Conservation (phyloP, 1,140 invertebrate genomes). For the Teleogryllus occipitalis region DNA sequence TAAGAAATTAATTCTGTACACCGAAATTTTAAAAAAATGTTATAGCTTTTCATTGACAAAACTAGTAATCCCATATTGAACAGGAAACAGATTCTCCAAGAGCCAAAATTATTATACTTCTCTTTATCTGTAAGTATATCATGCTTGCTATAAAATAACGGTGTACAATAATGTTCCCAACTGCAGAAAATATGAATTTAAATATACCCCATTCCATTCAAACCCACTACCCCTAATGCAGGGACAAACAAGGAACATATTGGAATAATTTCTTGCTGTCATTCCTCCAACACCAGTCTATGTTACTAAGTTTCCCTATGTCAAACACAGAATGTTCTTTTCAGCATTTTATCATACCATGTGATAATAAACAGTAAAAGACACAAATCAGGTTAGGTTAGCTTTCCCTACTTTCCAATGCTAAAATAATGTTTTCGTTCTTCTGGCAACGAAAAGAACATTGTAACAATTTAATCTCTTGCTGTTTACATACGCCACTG, state of each 20-base stretch:
- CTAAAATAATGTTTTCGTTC: neutral
- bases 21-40: too few relatives aligned
- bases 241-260: neutral
- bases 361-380: neutral
- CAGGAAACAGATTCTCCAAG: too few relatives aligned
- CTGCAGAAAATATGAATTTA: neutral
- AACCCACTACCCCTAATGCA: neutral
- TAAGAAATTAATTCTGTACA: too few relatives aligned
- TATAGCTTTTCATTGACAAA: too few relatives aligned
- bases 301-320: neutral
- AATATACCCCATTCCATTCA: neutral
- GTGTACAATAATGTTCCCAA: neutral
- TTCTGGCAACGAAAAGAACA: neutral
- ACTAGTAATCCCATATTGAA: too few relatives aligned
- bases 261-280: neutral
- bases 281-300: neutral
- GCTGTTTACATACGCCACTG: neutral
- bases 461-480: neutral
- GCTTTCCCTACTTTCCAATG: neutral
- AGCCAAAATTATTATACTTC: neutral
- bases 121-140: neutral
- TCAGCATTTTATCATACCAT: neutral
- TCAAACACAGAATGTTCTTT: neutral
- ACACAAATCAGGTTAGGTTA: neutral
- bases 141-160: neutral